Conservation (phyloP, 2,888 invertebrate species). For the Pandemis cinnamomeana region DNA sequence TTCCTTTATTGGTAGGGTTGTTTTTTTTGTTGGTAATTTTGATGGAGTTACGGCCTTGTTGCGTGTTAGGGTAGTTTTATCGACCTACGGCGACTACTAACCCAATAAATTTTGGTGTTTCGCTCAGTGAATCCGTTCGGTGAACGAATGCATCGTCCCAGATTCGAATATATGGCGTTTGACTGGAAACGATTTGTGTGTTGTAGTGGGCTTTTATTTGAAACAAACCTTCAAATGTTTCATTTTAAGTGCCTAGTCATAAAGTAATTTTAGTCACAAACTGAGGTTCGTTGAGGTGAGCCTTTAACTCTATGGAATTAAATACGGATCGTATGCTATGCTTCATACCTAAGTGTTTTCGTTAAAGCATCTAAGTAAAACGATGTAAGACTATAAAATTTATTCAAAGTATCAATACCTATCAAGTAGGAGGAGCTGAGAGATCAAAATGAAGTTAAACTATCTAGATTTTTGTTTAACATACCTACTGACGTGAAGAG, state of each 20-base stretch:
- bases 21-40: constrained; percentile 69
- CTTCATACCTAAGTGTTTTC: no score
- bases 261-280: not conserved
- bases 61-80: constrained; percentile 74
- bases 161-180: constrained; percentile 77
- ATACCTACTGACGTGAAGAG: no score
- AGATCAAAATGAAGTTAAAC: no score
- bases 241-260: not conserved
- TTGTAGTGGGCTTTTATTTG: constrained; percentile 23
- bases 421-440: no score
- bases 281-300: no score
- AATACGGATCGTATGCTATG: no score
- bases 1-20: constrained; percentile 71
- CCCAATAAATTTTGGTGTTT: constrained; percentile 85
- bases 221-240: not conserved
- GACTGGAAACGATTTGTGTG: constrained; percentile 67
- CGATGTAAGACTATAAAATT: no score
- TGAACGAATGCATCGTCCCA: constrained; percentile 83
- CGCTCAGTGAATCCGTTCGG: constrained; percentile 81
- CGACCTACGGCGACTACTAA: constrained; percentile 84
- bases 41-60: constrained; percentile 74
- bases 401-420: no score
- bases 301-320: no score
- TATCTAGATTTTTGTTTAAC: no score
- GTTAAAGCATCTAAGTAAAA: no score